These are phyloP conservation scores for Calyptomena viridis DNA, from an alignment of 2,113 vertebrate genomes.

Conservation along the genomic window DNA sequence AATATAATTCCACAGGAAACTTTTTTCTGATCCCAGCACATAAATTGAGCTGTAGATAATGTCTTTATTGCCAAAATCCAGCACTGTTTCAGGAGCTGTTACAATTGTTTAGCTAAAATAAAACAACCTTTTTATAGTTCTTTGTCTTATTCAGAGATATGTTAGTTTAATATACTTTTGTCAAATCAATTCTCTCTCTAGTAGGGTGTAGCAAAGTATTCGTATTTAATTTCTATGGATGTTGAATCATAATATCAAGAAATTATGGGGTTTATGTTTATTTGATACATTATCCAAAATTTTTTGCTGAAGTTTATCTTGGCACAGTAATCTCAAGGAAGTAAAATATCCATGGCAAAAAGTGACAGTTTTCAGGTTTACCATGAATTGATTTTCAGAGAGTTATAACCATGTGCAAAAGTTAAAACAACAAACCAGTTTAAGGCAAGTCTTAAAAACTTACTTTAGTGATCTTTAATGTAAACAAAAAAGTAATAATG, in stretches of 20 bases:
- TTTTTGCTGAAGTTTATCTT: neutral
- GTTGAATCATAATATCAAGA: neutral
- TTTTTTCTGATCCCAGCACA: neutral
- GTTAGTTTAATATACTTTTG: constrained; percentile 32
- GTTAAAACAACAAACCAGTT: neutral
- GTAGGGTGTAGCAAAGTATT: neutral
- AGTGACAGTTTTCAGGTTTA: neutral
- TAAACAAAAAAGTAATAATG: neutral
- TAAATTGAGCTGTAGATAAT: neutral
- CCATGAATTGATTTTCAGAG: neutral
- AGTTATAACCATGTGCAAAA: neutral
- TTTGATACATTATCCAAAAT: neutral
- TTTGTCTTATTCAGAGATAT: neutral
- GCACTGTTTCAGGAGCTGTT: neutral
- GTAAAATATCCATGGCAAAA: neutral
- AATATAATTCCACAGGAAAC: neutral
- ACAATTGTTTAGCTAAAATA: neutral
- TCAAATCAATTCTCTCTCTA: constrained; percentile 41
- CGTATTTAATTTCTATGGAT: constrained; percentile 44
- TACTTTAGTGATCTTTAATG: neutral
- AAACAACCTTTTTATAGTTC: constrained; percentile 34
- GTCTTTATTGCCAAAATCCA: neutral
- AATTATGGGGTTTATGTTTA: neutral
- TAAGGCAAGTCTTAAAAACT: neutral
- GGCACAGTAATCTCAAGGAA: neutral